Evolutionary conservation across 2,797 vertebrate genomes (phyloP), one percentile per base, ranked within the genome.

Genomic region (Selene dorsalis): DNA sequence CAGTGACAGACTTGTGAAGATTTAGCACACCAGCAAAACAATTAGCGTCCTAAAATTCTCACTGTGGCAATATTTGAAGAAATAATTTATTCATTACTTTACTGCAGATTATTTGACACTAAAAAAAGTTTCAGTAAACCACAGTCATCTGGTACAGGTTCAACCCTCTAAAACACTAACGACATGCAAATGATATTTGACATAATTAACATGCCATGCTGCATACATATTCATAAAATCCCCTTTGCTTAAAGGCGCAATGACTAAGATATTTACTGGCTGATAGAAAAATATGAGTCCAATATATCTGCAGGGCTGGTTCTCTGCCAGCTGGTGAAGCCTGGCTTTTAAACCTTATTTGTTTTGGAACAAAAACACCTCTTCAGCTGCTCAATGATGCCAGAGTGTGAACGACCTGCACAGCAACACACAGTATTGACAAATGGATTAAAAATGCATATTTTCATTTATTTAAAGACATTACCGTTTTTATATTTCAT

Each of bases 221-320:
- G 16, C 72, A 88, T 87, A 35, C 67, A 91, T 90, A 90, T 91
- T 89, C 79, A 90, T 87, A 56, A 76, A 69, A 69, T 56, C 57
- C 32, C 41, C 39, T 41, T 30, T 48, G 75, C 85, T 84, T 76
- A 70, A 87, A 84, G 79, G 76, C 22, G 9, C 69, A 82, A 83
- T 70, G 81, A 85, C 69, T 17, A 60, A 62, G 64, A 78, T 82
- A 73, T 85, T 84, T 86, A 89, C 69, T 73, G 45, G 78, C 57
- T 73, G 73, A 83, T 78, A n/a, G n/a, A 74, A 58, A 81, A 70
- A 83, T 82, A 79, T 74, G 80, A 80, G 65, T 65, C 53, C 72
- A 41, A 71, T 61, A 61, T 69, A 75, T 73, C 74, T 84, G 63
- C 79, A 64, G 75, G 43, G 61, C 52, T 83, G 38, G 26, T 61